phyloP scores from a whole-genome alignment of 1,140 invertebrate species.

The Penaeus japonicus region DNA sequence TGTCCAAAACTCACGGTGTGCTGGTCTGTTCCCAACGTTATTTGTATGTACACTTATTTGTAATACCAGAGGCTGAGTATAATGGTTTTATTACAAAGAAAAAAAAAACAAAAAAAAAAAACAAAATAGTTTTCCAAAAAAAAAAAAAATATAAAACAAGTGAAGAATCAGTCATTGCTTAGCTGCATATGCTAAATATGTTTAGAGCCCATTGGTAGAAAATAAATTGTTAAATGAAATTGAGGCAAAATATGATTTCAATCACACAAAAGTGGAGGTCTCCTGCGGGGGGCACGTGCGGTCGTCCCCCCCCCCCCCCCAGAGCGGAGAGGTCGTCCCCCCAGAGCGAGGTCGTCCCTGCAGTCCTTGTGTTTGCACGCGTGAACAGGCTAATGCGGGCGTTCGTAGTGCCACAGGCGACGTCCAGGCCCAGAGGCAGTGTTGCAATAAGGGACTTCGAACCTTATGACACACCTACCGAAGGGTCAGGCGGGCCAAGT shows the following conservation, averaged over 20 bases:
- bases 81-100: conserved; percentile 33
- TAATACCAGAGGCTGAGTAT: conserved; percentile 44
- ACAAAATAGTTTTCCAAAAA: conserved; percentile 2
- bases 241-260: conserved; percentile 38
- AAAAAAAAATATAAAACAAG: conserved; percentile 34
- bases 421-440: conserved; percentile 10
- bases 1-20: neutral
- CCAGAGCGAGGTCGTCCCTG: too few relatives aligned
- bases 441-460: conserved; percentile 40
- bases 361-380: too few relatives aligned
- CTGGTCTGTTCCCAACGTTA: conserved; percentile 41
- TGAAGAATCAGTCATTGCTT: conserved; percentile 1
- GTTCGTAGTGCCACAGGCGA: neutral
- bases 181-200: conserved; percentile 20
- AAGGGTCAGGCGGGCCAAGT: conserved; percentile 41
- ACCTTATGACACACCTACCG: conserved; percentile 42
- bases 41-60: conserved; percentile 52
- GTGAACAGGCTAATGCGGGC: neutral
- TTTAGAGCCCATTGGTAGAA: conserved; percentile 31
- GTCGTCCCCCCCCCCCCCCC: too few relatives aligned
- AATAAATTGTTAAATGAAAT: conserved; percentile 48
- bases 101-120: conserved; percentile 22
- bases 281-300: too few relatives aligned
- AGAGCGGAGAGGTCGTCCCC: too few relatives aligned
- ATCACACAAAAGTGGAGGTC: conserved; percentile 22